Conservation (phyloP, 2,113 vertebrate species). For the Pelmatolapia mariae region DNA sequence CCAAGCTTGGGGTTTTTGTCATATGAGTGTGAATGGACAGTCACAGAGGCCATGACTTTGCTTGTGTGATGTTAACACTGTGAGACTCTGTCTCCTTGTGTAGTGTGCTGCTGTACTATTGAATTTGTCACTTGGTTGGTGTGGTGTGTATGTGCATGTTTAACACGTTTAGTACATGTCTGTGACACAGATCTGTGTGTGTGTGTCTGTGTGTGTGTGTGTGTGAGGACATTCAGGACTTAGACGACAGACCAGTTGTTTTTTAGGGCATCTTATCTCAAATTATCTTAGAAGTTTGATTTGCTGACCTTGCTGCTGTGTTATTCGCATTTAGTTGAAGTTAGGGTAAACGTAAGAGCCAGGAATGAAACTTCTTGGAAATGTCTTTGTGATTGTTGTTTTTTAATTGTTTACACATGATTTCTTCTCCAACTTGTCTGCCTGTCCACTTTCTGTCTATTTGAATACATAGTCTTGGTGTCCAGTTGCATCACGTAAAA, state of each 20-base stretch:
- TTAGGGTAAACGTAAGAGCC: background rate
- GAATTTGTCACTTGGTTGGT: slow-evolving; percentile 37
- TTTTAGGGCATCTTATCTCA: background rate
- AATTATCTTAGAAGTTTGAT: background rate
- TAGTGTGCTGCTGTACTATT: slow-evolving; percentile 35
- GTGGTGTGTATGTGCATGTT: background rate
- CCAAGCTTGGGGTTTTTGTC: background rate
- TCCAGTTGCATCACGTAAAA: background rate
- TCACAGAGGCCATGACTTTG: slow-evolving; percentile 26
- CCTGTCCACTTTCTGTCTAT: background rate
- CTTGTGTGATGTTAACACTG: slow-evolving; percentile 44
- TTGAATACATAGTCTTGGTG: background rate
- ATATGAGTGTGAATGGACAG: slow-evolving; percentile 12
- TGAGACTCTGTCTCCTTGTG: slow-evolving; percentile 50
- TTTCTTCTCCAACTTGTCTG: background rate
- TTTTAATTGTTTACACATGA: background rate
- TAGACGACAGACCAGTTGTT: background rate
- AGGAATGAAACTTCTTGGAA: background rate
- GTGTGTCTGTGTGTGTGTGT: background rate
- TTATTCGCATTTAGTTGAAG: background rate
- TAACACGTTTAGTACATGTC: background rate
- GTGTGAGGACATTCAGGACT: background rate
- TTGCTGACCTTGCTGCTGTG: background rate
- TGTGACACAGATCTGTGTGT: background rate
- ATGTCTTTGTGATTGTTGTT: background rate